These are phyloP conservation scores for Baccha elongata DNA, from an alignment of 2,888 invertebrate species.

Conservation along the genomic window DNA sequence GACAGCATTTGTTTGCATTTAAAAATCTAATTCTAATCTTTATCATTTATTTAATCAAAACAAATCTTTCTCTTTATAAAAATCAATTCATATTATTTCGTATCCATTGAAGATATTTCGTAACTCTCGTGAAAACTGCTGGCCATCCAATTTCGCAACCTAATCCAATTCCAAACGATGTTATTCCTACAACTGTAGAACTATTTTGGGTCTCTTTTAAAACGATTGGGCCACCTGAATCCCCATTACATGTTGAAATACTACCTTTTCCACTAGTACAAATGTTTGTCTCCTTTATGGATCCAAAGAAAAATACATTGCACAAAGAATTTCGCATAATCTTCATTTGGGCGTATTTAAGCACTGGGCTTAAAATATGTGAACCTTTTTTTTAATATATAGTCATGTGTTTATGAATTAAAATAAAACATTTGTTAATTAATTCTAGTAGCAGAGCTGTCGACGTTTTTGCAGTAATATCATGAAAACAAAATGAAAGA, in stretches of 20 bases:
- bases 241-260: slow-evolving; percentile 68
- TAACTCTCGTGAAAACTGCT: slow-evolving; percentile 57
- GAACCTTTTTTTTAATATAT: background rate
- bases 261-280: slow-evolving; percentile 56
- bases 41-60: too few relatives aligned
- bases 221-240: slow-evolving; percentile 72
- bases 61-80: too few relatives aligned
- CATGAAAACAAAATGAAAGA: too few relatives aligned
- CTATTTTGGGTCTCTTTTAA: slow-evolving; percentile 5
- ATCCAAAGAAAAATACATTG: slow-evolving; percentile 39
- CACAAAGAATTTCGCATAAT: slow-evolving; percentile 25
- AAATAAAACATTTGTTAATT: slow-evolving; percentile 17
- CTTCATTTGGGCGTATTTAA: slow-evolving; percentile 32
- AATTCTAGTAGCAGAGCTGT: too few relatives aligned
- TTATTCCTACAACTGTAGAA: slow-evolving; percentile 52
- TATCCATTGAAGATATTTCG: slow-evolving; percentile 66
- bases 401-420: too few relatives aligned
- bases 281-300: slow-evolving; percentile 47
- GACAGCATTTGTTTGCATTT: too few relatives aligned
- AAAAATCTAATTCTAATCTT: too few relatives aligned
- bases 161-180: slow-evolving; percentile 62
- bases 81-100: slow-evolving; percentile 4
- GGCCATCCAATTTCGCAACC: slow-evolving; percentile 66
- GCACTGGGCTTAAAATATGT: slow-evolving; percentile 25
- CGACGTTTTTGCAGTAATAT: too few relatives aligned